Evolutionary conservation across 2,888 invertebrate species (phyloP).

Genomic region (Anorthoa munda): DNA sequence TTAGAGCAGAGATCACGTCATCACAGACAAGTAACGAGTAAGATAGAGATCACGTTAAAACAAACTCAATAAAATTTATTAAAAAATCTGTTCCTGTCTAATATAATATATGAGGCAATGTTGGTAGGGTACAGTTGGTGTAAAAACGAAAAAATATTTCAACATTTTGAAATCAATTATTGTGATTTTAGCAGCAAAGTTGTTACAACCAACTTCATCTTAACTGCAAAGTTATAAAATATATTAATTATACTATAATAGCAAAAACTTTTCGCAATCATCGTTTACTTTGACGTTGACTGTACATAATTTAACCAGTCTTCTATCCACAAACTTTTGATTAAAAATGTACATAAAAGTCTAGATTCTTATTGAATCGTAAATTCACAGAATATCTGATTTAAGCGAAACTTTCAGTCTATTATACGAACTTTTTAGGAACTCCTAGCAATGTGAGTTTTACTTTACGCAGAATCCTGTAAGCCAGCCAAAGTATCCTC

Average conservation of each 20-base stretch:
- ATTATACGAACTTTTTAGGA: slow-evolving; percentile 27
- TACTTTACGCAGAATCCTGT: slow-evolving; percentile 1
- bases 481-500: slow-evolving; percentile 18
- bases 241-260: background rate
- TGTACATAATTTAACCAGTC: slow-evolving; percentile 15
- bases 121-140: background rate
- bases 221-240: background rate
- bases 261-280: slow-evolving; percentile 12
- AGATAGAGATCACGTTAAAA: too few relatives aligned
- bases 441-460: slow-evolving; percentile 20
- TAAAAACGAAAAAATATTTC: too few relatives aligned
- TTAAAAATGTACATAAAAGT: slow-evolving; percentile 44
- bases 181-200: background rate
- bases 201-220: background rate
- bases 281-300: slow-evolving; percentile 27
- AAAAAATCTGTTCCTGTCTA: too few relatives aligned
- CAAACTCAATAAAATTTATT: too few relatives aligned
- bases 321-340: slow-evolving; percentile 38
- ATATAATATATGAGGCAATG: too few relatives aligned
- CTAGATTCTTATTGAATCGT: slow-evolving; percentile 44
- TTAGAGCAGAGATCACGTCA: too few relatives aligned
- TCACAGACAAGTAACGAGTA: too few relatives aligned
- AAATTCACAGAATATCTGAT: slow-evolving; percentile 45
- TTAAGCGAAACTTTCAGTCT: slow-evolving; percentile 30
- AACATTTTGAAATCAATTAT: too few relatives aligned